Evolutionary conservation across 2,113 vertebrate genomes (phyloP), one percentile per base, ranked within the genome.

Genomic region (Atractosteus spatula): DNA sequence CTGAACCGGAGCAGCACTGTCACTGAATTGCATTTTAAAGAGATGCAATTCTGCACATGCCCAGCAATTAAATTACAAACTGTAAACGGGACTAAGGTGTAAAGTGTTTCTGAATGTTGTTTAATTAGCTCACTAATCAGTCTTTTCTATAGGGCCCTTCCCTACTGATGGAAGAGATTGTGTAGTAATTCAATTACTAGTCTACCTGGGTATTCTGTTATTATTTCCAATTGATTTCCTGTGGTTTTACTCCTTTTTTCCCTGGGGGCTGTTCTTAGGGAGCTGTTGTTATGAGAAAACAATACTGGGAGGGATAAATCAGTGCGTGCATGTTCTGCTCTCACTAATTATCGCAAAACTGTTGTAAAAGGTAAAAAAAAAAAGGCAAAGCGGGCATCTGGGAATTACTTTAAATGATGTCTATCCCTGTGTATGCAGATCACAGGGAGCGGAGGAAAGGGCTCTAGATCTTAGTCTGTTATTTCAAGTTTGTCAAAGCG

Each of bases 261-360:
- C 43, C 64, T 44, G 14, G 41, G 64, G 64, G 11, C 5, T 44
- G 5, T 4, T 44, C 64, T 14, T 11, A 5, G 44, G 14, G 43
- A 66, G 3, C 64, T 14, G 11, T 66, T 66, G 4, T 66, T 42
- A 66, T 14, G 42, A 11, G 14, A 51, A 11, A 64, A 64, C 62
- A 66, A 66, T 66, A 66, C 8, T 13, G 14, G 8, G 13, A 66
- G 10, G 41, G 13, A 45, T 13, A 45, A 45, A 13, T n/a, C 11
- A 29, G 43, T 44, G 64, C 64, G 7, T 13, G 41, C 14, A 7
- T 44, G 42, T 66, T 41, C 64, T 66, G 43, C 45, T 66, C 64
- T 66, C 41, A 66, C 64, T 66, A 66, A 66, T 66, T 66, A 66
- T 43, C 8, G 64, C 11, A 8, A 66, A 66, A 44, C 45, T 43